A percentile compares a stretch with the other conserved stretches of the same genome.
Conservation (phyloP, 2,888 invertebrate species). For the Andrena trimmerana region DNA sequence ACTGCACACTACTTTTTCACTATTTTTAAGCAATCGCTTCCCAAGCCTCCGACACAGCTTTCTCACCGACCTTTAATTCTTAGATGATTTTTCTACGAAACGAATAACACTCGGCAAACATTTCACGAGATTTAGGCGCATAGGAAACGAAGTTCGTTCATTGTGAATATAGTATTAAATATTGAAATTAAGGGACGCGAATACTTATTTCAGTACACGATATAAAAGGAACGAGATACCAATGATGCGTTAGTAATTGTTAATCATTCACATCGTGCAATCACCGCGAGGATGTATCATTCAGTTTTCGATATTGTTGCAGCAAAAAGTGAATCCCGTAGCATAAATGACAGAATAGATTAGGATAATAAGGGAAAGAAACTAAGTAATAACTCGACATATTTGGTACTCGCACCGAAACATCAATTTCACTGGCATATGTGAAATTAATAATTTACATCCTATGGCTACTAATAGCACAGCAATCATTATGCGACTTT, state of each 20-base stretch:
- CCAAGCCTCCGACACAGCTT: conserved; percentile 27
- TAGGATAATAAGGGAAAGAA: conserved; percentile 28
- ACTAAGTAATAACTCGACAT: conserved; percentile 38
- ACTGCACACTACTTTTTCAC: conserved; percentile 25
- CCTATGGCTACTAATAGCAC: conserved; percentile 44
- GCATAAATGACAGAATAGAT: conserved; percentile 33
- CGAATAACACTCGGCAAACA: conserved; percentile 22
- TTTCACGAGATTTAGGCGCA: conserved; percentile 25
- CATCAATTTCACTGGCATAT: conserved; percentile 67
- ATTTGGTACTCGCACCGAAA: conserved; percentile 65
- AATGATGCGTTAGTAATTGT: conserved; percentile 44
- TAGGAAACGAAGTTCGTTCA: conserved; percentile 16
- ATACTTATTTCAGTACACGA: conserved; percentile 39
- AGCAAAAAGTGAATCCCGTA: conserved; percentile 43
- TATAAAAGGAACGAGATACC: conserved; percentile 33
- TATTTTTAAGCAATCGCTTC: conserved; percentile 25
- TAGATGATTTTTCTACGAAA: conserved; percentile 29
- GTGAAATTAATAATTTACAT: conserved; percentile 65
- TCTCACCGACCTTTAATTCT: conserved; percentile 56
- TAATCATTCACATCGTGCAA: conserved; percentile 26
- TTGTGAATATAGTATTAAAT: conserved; percentile 41
- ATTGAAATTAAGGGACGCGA: conserved; percentile 33
- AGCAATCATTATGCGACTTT: conserved; percentile 49
- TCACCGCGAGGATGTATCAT: conserved; percentile 23
- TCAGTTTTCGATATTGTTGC: conserved; percentile 35